Conservation (phyloP, 2,797 vertebrate genomes). For the Echeneis naucrates region DNA sequence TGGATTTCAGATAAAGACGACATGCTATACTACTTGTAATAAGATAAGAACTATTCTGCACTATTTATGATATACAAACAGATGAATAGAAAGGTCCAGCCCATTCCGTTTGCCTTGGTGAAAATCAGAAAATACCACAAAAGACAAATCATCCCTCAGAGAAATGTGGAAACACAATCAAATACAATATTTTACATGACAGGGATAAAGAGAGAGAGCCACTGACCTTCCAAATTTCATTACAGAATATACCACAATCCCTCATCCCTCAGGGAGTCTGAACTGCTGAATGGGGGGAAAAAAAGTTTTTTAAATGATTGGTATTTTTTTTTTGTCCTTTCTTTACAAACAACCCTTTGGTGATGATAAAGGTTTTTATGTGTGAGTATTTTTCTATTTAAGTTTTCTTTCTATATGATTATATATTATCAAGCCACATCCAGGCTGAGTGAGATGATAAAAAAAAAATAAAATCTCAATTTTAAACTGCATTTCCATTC, state of each 20-base stretch:
- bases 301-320: background rate
- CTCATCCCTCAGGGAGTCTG: background rate
- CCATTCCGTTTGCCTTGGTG: background rate
- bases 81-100: background rate
- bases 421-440: slow-evolving; percentile 1
- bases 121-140: background rate
- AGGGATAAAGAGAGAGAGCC: background rate
- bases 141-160: background rate
- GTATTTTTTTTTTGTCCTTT: background rate
- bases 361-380: background rate
- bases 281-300: background rate
- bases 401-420: slow-evolving; percentile 3
- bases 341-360: background rate
- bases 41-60: background rate
- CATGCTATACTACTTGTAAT: too few relatives aligned
- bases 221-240: slow-evolving; percentile 4
- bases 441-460: slow-evolving; percentile 10
- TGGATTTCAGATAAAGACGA: too few relatives aligned
- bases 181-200: slow-evolving; percentile 4
- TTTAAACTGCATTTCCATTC: slow-evolving; percentile 49
- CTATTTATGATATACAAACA: background rate
- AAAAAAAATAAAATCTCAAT: too few relatives aligned
- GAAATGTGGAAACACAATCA: slow-evolving; percentile 14
- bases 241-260: background rate
- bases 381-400: background rate